Evolutionary conservation across 2,888 invertebrate genomes (phyloP), one percentile per base, ranked within the genome.

Genomic region (Entomobrya multifasciata): DNA sequence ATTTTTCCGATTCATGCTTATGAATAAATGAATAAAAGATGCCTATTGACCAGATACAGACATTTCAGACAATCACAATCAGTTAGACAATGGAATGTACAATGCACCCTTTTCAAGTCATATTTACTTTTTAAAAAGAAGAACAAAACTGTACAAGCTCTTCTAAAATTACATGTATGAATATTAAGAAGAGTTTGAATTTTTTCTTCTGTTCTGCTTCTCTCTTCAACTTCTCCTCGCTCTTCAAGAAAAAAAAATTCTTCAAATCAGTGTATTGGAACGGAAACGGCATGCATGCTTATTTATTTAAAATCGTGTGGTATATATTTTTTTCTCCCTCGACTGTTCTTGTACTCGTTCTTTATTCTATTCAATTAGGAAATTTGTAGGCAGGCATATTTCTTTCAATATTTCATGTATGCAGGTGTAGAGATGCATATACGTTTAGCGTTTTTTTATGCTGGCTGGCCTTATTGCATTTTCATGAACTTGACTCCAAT

Each of bases 211-310:
- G 36, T 62, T 52, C 22, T 52, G 17, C 17, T 52, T 17, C 36
- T 62, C 36, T 62, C 62, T n/a, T n/a, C 2, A 25, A 11, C 15
- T 30, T 60, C 62, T n/a, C 30, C 36, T 62, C 36, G 20, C 47
- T 44, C 30, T 17, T 60, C 15, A 62, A 60, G 30, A 30, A 30
- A 62, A 60, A 62, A 30, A 30, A 62, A 17, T 22, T 70, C 25
- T 76, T 81, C 76, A 81, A 86, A 81, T 80, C 86, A 86, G 80
- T 81, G 86, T 86, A 86, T 86, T 86, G 86, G 86, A 86, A 86
- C 86, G 86, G 86, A 86, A 86, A 80, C 70, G 72, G 49, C 72
- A 72, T 72, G 72, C 30, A 72, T 72, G 72, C 30, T 72, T 72
- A 72, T 47, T 72, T 72, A 72, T 49, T 10, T 27, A 70, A 72